Evolutionary conservation across 2,888 invertebrate species (phyloP), one percentile per base, ranked within the genome.

Genomic region (Hypselothyrea guttata): DNA sequence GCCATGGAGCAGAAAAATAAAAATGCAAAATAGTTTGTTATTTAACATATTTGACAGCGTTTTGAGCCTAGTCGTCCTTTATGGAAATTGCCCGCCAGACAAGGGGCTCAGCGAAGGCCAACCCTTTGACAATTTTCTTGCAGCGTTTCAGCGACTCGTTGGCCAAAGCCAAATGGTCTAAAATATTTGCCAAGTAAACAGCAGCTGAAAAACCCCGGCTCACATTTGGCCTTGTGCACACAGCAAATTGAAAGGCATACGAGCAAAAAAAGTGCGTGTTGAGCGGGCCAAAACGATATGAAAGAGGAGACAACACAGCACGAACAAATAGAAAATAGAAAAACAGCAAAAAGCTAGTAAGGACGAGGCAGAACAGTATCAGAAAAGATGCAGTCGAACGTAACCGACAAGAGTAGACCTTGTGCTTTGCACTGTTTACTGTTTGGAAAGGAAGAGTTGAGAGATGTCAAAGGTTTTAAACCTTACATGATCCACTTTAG

Each of bases 1-100:
- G 22, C 22, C 22, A 22, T 22, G 22, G 22, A 22, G 22, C 22
- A 22, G 22, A 63, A 68, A 63, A 77, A 83, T 68, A 79, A 79
- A 85, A 79, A 86, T 81, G 76, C 76, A 79, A 81, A 85, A 83
- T 81, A 81, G 86, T 86, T 81, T 73, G 68, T 81, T 85, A 83
- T 81, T 85, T 85, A 81, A 79, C 86, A 81, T 85, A 85, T 81
- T 79, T 83, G 70, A 65, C 66, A 59, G 54, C 57, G 44, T 27
- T 53, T 44, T 42, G 44, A 22, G 33, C 12, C 53, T 30, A 30
- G 28, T 38, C 4, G 18, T n/a, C 38, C 38, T 56, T 45, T 54
- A 73, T 56, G 71, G 47, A 81, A 85, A 83, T 85, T 70, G 81
- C 66, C 76, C 67, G 63, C 45, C 67, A 79, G 70, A 77, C 77